Evolutionary conservation across 2,113 vertebrate species (phyloP).

Genomic region (Antechinus stuartii): DNA sequence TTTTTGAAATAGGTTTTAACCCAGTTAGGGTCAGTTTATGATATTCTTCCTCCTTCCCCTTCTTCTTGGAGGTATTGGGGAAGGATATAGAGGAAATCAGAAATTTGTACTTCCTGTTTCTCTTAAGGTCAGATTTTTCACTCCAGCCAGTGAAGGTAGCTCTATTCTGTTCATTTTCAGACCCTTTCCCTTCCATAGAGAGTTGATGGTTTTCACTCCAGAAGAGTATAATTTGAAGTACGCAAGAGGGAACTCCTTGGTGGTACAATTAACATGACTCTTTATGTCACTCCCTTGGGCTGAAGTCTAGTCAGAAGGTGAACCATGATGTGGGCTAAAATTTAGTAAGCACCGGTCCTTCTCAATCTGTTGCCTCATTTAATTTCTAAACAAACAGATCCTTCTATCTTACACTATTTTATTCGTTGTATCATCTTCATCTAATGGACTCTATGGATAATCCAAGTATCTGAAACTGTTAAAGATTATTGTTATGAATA

Average conservation of each 20-base stretch:
- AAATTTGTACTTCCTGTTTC: background rate
- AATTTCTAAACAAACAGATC: constrained; percentile 54
- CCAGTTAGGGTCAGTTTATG: background rate
- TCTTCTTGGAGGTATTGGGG: background rate
- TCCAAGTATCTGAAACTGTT: background rate
- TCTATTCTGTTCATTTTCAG: background rate
- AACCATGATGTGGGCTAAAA: constrained; percentile 27
- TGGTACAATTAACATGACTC: constrained; percentile 62
- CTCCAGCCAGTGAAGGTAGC: rapidly evolving
- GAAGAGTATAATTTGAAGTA: background rate
- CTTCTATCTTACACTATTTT: background rate
- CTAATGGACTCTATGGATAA: background rate
- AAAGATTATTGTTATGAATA: constrained; percentile 38
- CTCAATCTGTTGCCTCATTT: constrained; percentile 6
- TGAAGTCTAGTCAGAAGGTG: constrained; percentile 59
- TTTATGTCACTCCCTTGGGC: constrained; percentile 18
- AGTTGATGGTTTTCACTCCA: background rate
- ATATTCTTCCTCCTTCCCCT: too few species aligned
- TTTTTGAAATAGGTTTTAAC: background rate
- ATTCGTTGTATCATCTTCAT: background rate
- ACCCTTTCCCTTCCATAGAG: too few species aligned
- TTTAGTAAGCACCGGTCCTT: constrained; percentile 23
- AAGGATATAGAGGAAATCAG: background rate
- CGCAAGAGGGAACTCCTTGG: background rate
- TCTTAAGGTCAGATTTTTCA: rapidly evolving